These are phyloP conservation scores for Cyanocitta stelleri DNA, from an alignment of 2,113 vertebrate genomes.

Conservation along the genomic window DNA sequence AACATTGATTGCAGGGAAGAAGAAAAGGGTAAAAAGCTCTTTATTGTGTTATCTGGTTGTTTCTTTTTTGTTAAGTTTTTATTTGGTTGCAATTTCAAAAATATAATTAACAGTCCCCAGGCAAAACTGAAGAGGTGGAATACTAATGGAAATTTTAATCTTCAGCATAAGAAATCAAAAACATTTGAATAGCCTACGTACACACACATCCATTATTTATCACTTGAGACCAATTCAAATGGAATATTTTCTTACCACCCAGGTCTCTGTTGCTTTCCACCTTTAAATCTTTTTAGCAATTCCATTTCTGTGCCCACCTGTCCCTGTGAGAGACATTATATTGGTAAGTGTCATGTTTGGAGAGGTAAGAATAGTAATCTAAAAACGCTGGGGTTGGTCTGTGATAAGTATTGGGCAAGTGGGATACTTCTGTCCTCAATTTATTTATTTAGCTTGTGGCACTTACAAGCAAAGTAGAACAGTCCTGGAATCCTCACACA, in stretches of 20 bases:
- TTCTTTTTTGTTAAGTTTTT: constrained; percentile 28
- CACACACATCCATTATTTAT: constrained; percentile 48
- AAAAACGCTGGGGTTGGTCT: not conserved
- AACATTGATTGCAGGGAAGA: not conserved
- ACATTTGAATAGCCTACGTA: constrained; percentile 38
- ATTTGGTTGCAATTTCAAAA: constrained; percentile 45
- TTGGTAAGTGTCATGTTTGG: not conserved
- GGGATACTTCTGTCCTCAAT: not conserved
- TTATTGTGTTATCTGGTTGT: not conserved
- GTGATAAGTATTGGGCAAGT: not conserved
- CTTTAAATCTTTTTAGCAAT: not conserved
- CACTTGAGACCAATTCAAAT: constrained; percentile 39
- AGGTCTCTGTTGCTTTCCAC: not conserved
- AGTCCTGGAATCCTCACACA: not conserved
- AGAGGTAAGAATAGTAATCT: not conserved
- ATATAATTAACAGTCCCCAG: constrained; percentile 59
- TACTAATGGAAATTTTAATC: constrained; percentile 64
- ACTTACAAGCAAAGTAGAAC: not conserved
- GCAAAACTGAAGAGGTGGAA: constrained; percentile 63
- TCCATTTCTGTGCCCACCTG: not conserved
- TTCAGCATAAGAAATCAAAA: constrained; percentile 48
- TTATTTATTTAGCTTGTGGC: not conserved
- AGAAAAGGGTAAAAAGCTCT: not conserved
- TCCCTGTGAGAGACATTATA: not conserved
- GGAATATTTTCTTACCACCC: constrained; percentile 5